Percentiles rank a stretch among this genome's conserved stretches.
These are phyloP conservation scores for Cantharis rustica DNA, from an alignment of 2,888 invertebrate species.

Conservation along the genomic window DNA sequence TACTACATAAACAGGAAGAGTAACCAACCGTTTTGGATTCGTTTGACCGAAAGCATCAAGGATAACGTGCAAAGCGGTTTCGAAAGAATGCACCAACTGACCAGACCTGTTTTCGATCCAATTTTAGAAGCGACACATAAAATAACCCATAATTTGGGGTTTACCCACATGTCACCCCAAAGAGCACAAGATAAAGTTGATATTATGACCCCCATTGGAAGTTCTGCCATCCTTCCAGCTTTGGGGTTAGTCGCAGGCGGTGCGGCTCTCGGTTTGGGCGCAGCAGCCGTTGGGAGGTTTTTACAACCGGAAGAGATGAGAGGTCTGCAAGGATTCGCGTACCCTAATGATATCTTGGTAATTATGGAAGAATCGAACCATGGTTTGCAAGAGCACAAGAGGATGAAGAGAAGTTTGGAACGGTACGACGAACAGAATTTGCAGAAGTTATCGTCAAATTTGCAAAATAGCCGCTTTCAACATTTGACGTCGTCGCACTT, in stretches of 20 bases:
- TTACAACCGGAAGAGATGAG: slow-evolving; percentile 55
- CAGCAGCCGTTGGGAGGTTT: slow-evolving; percentile 76
- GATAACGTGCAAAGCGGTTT: slow-evolving; percentile 74
- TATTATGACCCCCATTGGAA: slow-evolving; percentile 60
- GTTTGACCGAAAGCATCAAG: slow-evolving; percentile 73
- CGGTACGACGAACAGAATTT: slow-evolving; percentile 54
- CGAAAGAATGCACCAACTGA: slow-evolving; percentile 69
- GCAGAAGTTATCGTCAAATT: slow-evolving; percentile 48
- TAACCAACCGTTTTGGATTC: slow-evolving; percentile 72
- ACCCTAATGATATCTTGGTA: slow-evolving; percentile 46
- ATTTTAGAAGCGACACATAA: slow-evolving; percentile 79
- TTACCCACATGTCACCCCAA: slow-evolving; percentile 60
- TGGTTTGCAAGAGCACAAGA: slow-evolving; percentile 1
- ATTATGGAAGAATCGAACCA: slow-evolving; percentile 41
- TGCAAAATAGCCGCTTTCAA: slow-evolving; percentile 43
- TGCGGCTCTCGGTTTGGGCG: slow-evolving; percentile 80
- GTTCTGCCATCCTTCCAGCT: slow-evolving; percentile 73
- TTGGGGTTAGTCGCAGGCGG: slow-evolving; percentile 81
- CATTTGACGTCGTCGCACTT: slow-evolving; percentile 51
- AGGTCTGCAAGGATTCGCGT: slow-evolving; percentile 35
- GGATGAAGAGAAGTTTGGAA: slow-evolving; percentile 29
- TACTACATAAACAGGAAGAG: slow-evolving; percentile 67
- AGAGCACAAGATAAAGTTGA: slow-evolving; percentile 73
- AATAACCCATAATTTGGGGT: slow-evolving; percentile 76
- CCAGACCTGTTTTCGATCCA: slow-evolving; percentile 72